Evolutionary conservation across 2,797 vertebrate genomes (phyloP), one percentile per base, ranked within the genome.

Genomic region (Chrosomus eos): DNA sequence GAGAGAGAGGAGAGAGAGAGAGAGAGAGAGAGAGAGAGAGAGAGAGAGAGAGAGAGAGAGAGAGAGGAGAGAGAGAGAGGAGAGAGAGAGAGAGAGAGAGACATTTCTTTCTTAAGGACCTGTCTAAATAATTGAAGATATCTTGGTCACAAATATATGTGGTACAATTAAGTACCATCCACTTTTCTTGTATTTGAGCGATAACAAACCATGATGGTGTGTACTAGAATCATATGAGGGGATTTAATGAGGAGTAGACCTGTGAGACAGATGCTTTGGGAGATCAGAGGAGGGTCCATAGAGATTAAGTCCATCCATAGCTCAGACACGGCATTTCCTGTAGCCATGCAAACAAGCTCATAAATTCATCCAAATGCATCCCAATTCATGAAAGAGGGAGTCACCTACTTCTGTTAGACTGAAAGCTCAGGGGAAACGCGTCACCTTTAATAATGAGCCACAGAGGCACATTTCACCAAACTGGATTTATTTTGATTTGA

Each of bases 121-220:
- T 93, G 94, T 96, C 94, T 96, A 95, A 95, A 96, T 96, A 96
- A 96, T 96, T 95, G 95, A 96, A 96, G 93, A 94, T 95, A 95
- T 94, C 94, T 94, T 58, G 92, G 93, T 94, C 95, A 96, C 94
- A 93, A 94, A 87, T 94, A 95, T 81, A 72, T 80, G 93, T 92
- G 91, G 90, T 31, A 55, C 23, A 89, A 88, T 80, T 62, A 88
- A 83, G 80, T 19, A 68, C 28, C 51, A 68, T 26, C 53, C 51
- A 80, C 73, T 76, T 43, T 71, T 43, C 28, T 62, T 67, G 45
- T 87, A 83, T 82, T 80, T 80, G 67, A 83, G 51, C 13, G 9
- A 73, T 55, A 77, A 78, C 40, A 66, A 87, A 87, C 66, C 71
- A 70, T 86, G 62, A 86, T 82, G 10, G 18, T 40, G 45, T 86